phyloP scores from a whole-genome alignment of 2,113 vertebrate species.

The Aspiorhynchus laticeps region DNA sequence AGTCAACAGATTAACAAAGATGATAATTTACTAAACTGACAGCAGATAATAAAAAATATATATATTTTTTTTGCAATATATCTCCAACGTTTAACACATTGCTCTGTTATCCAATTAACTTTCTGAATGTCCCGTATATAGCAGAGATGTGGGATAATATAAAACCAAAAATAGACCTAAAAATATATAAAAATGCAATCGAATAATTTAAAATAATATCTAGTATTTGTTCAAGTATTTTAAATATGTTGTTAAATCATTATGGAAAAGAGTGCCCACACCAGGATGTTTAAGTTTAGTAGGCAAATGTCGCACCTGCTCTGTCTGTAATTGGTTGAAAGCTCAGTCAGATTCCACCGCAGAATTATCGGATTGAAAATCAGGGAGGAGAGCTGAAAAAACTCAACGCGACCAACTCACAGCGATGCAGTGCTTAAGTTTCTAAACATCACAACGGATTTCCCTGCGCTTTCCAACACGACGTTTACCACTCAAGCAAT shows the following conservation, averaged over 20 bases:
- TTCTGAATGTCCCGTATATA: no score
- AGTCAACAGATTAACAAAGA: background rate
- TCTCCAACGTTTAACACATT: background rate
- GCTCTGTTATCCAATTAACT: background rate
- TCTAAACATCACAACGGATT: constrained; percentile 31
- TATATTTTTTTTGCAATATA: background rate
- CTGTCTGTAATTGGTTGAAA: constrained; percentile 74
- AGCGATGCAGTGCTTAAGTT: constrained; percentile 54
- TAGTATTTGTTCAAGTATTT: background rate
- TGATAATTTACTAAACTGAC: background rate
- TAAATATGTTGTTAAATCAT: background rate
- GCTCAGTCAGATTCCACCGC: constrained; percentile 78
- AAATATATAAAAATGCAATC: background rate
- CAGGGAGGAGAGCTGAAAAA: constrained; percentile 75
- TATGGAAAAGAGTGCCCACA: background rate
- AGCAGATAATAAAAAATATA: background rate
- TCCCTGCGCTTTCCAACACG: background rate
- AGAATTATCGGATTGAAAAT: constrained; percentile 88
- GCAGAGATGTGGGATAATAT: background rate
- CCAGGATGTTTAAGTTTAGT: constrained; percentile 42
- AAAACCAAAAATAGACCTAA: background rate
- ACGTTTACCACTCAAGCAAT: background rate
- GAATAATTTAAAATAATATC: background rate
- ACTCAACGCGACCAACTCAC: constrained; percentile 56
- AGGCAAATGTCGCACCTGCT: constrained; percentile 72